Evolutionary conservation across 2,888 invertebrate genomes (phyloP), one percentile per base, ranked within the genome.

Genomic region (Scaptomyza flava): DNA sequence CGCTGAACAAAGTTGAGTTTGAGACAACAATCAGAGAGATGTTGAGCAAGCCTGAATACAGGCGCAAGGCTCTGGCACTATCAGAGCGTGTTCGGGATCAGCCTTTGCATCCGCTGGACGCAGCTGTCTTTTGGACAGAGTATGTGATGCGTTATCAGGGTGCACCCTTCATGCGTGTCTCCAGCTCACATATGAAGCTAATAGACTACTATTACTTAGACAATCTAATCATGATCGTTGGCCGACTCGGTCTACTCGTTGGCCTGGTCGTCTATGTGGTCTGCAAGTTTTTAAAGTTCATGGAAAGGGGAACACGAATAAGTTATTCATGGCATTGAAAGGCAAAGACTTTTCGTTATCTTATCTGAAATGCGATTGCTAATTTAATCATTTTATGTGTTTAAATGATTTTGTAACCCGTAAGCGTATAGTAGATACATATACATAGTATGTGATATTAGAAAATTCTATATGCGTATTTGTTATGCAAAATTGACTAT

Each of bases 91-190:
- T 84, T 60, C 84, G 80, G 1, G 91, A 91, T 72, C 91, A 90
- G 30, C 91, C 89, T 0, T 50, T 83, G 64, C 73, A 81, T 41
- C 91, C 92, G 0, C 42, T 91, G 45, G 87, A 91, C 9, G 53
- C 66, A 6, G 91, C 90, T 0, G 68, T 89, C 3, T 91, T 86
- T 65, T 91, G 91, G 92, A 87, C 90, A 5, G 91, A 91, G 66
- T 90, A 91, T 56, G 77, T 91, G 1, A 51, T 77, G 0, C 76
- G 91, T 0, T 86, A 92, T 33, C 89, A 89, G 11, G 92, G 92
- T 11, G 92, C 92, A 0, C 68, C 78, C 0, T 89, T 90, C 60
- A 72, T 92, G 70, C 87, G 80, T 45, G 87, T 89, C 4, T 79
- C 87, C 7, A 79, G 76, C 1, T 72, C 85, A 11, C 85, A 90